Evolutionary conservation across 2,797 vertebrate genomes (phyloP).

Genomic region (Rhinophrynus dorsalis): DNA sequence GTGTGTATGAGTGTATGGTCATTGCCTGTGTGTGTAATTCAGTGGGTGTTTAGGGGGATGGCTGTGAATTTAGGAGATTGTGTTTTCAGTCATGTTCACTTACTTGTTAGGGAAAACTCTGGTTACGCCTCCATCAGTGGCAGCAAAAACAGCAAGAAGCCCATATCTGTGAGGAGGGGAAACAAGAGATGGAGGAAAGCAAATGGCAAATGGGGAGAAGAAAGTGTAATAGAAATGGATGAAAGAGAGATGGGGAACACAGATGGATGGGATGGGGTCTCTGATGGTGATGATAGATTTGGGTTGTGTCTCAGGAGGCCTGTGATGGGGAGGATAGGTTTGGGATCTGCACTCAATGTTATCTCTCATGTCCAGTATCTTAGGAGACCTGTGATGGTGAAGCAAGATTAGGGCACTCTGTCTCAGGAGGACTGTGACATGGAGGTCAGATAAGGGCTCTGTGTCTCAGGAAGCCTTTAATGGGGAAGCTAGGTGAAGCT

Average conservation of each 20-base stretch:
- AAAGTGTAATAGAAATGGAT: not conserved
- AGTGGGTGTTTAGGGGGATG: too few relatives aligned
- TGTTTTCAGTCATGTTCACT: too few relatives aligned
- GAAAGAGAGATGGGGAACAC: not conserved
- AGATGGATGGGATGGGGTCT: not conserved
- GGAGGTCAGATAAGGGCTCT: too few relatives aligned
- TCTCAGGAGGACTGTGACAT: too few relatives aligned
- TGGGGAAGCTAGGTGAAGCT: too few relatives aligned
- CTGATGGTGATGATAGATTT: too few relatives aligned
- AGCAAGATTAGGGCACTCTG: too few relatives aligned
- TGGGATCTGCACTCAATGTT: too few relatives aligned
- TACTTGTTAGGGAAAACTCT: slow-evolving; percentile 97
- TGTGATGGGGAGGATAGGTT: not conserved
- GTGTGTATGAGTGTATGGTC: too few relatives aligned
- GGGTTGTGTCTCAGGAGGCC: not conserved
- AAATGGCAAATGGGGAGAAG: not conserved
- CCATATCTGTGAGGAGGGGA: slow-evolving; percentile 78
- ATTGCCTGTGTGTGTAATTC: too few relatives aligned
- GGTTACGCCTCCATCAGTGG: slow-evolving; percentile 94
- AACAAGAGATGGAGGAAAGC: not conserved
- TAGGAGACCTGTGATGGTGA: not conserved
- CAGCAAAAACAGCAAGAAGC: slow-evolving; percentile 91
- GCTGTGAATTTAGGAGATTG: too few relatives aligned
- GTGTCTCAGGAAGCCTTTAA: too few relatives aligned
- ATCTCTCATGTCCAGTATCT: not conserved